These are phyloP conservation scores for Scaptomyza tumidula DNA, from an alignment of 2,888 invertebrate genomes.

Conservation along the genomic window DNA sequence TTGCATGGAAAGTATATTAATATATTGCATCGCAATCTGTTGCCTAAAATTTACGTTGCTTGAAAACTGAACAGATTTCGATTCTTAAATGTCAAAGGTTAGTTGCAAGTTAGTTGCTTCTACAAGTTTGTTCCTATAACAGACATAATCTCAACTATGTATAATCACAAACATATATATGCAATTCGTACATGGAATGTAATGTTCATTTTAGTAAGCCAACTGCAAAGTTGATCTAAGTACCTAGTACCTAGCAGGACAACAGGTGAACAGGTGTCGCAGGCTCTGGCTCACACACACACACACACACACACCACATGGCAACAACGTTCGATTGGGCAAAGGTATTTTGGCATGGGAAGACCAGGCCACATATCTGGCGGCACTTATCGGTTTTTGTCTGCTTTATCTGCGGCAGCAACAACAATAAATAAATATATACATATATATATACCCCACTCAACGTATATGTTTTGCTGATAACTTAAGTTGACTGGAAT, in stretches of 20 bases:
- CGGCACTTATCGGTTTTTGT: constrained; percentile 61
- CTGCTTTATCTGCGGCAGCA: constrained; percentile 45
- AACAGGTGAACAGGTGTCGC: constrained; percentile 29
- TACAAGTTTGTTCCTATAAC: too few relatives aligned
- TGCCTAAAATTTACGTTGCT: too few relatives aligned
- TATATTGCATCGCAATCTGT: too few relatives aligned
- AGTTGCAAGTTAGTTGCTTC: not conserved
- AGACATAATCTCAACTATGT: not conserved
- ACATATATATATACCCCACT: not conserved
- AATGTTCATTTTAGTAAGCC: not conserved
- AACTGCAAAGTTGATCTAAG: not conserved
- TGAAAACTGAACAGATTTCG: not conserved
- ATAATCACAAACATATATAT: not conserved
- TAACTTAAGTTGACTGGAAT: constrained; percentile 72
- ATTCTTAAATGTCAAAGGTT: not conserved
- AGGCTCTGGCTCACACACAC: constrained; percentile 1
- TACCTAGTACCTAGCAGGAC: not conserved
- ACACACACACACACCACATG: not conserved
- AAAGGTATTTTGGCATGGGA: constrained; percentile 10
- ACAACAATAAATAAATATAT: not conserved
- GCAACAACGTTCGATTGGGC: not conserved
- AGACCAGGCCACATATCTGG: constrained; percentile 29
- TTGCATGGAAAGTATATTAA: too few relatives aligned
- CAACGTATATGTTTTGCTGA: constrained; percentile 31
- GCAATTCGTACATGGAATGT: not conserved